Conservation (phyloP, 1,140 invertebrate species). For the Penaeus japonicus region DNA sequence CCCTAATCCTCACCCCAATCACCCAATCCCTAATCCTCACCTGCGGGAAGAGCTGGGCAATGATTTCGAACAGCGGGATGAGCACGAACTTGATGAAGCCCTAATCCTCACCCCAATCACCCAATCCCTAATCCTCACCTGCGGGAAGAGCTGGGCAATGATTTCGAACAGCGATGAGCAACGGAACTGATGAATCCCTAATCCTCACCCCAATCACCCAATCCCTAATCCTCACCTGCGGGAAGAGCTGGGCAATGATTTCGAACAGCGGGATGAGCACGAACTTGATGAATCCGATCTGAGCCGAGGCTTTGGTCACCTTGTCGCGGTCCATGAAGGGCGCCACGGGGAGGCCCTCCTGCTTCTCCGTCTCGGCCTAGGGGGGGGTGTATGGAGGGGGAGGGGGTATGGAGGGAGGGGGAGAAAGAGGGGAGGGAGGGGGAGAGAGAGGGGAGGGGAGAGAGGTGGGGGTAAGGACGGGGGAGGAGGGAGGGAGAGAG, state of each 20-base stretch:
- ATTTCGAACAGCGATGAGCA: no score
- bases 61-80: no score
- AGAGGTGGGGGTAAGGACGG: no score
- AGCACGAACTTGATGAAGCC: no score
- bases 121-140: no score
- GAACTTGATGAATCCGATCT: slow-evolving; percentile 85
- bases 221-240: slow-evolving; percentile 71
- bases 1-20: no score
- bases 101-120: no score
- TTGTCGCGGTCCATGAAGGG: slow-evolving; percentile 90
- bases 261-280: slow-evolving; percentile 83
- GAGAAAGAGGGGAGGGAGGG: neutral
- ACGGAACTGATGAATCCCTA: neutral
- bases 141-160: no score
- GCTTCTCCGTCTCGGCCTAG: slow-evolving; percentile 76
- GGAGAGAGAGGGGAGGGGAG: no score
- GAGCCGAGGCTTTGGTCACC: slow-evolving; percentile 84
- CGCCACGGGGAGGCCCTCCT: slow-evolving; percentile 83
- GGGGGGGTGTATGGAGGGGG: neutral
- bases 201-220: neutral
- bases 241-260: slow-evolving; percentile 75
- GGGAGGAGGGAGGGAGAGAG: neutral
- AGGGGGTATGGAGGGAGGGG: neutral
- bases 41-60: no score
- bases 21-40: no score